Percentiles rank a stretch among this genome's conserved stretches.
These are phyloP conservation scores for Lampropteryx suffumata DNA, from an alignment of 2,888 invertebrate genomes.

Conservation along the genomic window DNA sequence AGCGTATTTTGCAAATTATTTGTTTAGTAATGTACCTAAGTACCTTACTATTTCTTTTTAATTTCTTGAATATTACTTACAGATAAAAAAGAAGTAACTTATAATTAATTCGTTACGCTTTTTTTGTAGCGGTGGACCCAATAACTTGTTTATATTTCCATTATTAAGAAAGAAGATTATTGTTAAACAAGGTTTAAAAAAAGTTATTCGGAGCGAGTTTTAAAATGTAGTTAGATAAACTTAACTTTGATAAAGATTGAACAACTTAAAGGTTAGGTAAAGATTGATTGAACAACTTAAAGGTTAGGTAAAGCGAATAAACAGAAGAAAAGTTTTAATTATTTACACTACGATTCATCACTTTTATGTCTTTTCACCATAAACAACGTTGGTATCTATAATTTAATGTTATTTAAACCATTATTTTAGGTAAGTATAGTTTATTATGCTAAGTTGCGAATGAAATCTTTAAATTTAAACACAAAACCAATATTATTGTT, in stretches of 20 bases:
- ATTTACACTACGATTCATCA: slow-evolving; percentile 32
- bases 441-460: too few species aligned
- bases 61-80: neutral
- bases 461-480: too few species aligned
- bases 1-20: neutral
- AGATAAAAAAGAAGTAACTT: slow-evolving; percentile 30
- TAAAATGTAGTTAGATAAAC: too few species aligned
- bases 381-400: slow-evolving; percentile 3
- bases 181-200: neutral
- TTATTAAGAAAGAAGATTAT: neutral
- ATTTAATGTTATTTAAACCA: slow-evolving; percentile 1
- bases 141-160: slow-evolving; percentile 20
- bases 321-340: slow-evolving; percentile 2
- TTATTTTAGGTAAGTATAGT: too few species aligned
- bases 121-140: slow-evolving; percentile 72
- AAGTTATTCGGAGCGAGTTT: neutral
- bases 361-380: slow-evolving; percentile 30
- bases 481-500: too few species aligned
- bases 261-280: too few species aligned
- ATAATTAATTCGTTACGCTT: slow-evolving; percentile 71
- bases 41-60: too few species aligned
- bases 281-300: too few species aligned
- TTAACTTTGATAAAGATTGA: too few species aligned
- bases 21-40: too few species aligned
- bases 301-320: neutral